These are phyloP conservation scores for Linnaemya vulpina DNA, from an alignment of 2,888 invertebrate species.

Conservation along the genomic window DNA sequence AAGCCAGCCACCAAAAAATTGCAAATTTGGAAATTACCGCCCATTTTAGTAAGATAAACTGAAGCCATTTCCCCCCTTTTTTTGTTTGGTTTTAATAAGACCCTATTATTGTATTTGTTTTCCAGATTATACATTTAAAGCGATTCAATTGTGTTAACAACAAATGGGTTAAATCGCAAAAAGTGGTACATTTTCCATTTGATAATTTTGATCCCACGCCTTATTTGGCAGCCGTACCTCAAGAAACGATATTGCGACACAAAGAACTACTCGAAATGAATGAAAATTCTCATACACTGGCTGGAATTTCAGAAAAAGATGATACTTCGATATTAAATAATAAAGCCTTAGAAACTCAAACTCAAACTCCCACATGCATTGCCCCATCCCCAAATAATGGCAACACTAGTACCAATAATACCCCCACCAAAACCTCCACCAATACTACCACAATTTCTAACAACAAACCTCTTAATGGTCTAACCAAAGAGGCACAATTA, in stretches of 20 bases:
- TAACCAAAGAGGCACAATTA: constrained; percentile 62
- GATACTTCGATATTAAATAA: constrained; percentile 31
- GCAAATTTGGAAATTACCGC: constrained; percentile 95
- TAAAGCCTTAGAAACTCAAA: constrained; percentile 55
- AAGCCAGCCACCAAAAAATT: constrained; percentile 95
- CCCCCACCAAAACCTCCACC: constrained; percentile 6
- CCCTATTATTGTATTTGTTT: neutral
- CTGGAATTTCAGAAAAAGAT: constrained; percentile 53
- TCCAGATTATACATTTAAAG: constrained; percentile 94
- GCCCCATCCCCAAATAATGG: constrained; percentile 64
- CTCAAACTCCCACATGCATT: constrained; percentile 44
- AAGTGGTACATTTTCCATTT: constrained; percentile 94
- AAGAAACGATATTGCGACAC: constrained; percentile 89
- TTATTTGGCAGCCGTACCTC: constrained; percentile 92
- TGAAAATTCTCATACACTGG: constrained; percentile 70
- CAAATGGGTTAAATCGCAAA: constrained; percentile 97
- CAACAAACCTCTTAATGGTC: constrained; percentile 63
- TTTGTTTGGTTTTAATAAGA: neutral
- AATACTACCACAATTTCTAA: constrained; percentile 13
- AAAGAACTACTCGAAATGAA: constrained; percentile 84
- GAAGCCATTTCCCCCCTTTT: neutral
- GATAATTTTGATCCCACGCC: constrained; percentile 93
- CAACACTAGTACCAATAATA: constrained; percentile 43
- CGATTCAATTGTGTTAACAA: constrained; percentile 95
- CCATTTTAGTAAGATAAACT: constrained; percentile 87